Conservation (phyloP, 2,888 invertebrate species). For the Pelosia muscerda region DNA sequence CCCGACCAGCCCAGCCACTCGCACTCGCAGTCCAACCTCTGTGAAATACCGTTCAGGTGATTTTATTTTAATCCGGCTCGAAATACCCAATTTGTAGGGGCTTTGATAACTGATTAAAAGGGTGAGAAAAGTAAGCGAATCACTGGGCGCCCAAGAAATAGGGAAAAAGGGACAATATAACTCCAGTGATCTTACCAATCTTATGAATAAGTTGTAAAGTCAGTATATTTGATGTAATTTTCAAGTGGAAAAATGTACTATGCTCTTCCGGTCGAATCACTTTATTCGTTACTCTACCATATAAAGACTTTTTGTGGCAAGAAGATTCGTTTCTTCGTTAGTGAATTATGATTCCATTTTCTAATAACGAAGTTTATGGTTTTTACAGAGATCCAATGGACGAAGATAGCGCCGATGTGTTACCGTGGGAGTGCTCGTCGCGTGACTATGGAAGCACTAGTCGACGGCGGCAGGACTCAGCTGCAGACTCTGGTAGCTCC, state of each 20-base stretch:
- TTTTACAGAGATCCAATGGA: slow-evolving; percentile 72
- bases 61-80: slow-evolving; percentile 12
- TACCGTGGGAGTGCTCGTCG: slow-evolving; percentile 74
- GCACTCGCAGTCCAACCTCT: slow-evolving; percentile 92
- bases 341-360: not conserved
- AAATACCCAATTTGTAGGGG: too few species aligned
- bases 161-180: too few species aligned
- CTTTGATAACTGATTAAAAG: too few species aligned
- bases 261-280: too few species aligned
- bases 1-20: slow-evolving; percentile 95
- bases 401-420: slow-evolving; percentile 73
- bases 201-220: too few species aligned
- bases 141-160: too few species aligned
- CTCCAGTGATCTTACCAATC: too few species aligned
- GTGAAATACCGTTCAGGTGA: slow-evolving; percentile 93
- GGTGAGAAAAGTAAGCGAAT: too few species aligned
- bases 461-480: slow-evolving; percentile 88
- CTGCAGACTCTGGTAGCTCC: slow-evolving; percentile 90
- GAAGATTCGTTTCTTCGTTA: not conserved
- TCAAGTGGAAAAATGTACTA: too few species aligned
- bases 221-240: too few species aligned
- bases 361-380: not conserved
- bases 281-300: too few species aligned
- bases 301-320: not conserved
- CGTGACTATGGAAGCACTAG: slow-evolving; percentile 66